Percentiles rank a stretch among this genome's conserved stretches.
phyloP scores from a whole-genome alignment of 92 coral and sea anemone species.

The Isaurus tuberculatus region DNA sequence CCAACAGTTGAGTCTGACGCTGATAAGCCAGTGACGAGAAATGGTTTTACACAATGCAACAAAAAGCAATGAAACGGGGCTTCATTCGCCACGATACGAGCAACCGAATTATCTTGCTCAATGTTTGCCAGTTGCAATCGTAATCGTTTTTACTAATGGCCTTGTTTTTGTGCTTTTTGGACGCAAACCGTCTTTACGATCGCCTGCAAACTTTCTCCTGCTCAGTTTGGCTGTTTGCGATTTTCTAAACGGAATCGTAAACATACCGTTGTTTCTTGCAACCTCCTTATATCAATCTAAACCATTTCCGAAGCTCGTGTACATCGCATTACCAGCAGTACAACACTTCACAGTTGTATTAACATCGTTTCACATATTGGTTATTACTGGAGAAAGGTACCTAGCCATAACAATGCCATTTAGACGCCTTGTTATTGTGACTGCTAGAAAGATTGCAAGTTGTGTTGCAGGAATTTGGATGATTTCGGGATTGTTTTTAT shows the following conservation, averaged over 20 bases:
- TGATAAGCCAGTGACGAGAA: neutral
- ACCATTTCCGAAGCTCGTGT: neutral
- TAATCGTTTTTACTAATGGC: constrained; percentile 1
- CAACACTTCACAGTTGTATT: constrained; percentile 14
- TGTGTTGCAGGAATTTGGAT: constrained; percentile 28
- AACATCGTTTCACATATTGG: constrained; percentile 33
- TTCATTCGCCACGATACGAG: neutral
- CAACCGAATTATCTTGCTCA: constrained; percentile 16
- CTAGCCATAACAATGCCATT: constrained; percentile 38
- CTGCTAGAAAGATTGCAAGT: neutral
- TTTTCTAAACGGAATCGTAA: constrained; percentile 19
- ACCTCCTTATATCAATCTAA: neutral
- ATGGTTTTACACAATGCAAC: neutral
- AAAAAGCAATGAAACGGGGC: neutral
- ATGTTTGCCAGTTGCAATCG: constrained; percentile 24
- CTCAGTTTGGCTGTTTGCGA: constrained; percentile 33
- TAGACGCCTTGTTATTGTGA: constrained; percentile 4
- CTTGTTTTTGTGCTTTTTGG: constrained; percentile 34
- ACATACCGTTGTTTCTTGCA: constrained; percentile 22
- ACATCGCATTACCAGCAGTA: constrained; percentile 15
- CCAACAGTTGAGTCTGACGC: too few relatives aligned
- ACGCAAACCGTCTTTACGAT: neutral
- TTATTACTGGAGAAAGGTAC: constrained; percentile 24
- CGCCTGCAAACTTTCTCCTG: constrained; percentile 29
- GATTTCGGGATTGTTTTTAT: neutral